Conservation (phyloP, 2,888 invertebrate species). For the Dicyrtoma fusca region DNA sequence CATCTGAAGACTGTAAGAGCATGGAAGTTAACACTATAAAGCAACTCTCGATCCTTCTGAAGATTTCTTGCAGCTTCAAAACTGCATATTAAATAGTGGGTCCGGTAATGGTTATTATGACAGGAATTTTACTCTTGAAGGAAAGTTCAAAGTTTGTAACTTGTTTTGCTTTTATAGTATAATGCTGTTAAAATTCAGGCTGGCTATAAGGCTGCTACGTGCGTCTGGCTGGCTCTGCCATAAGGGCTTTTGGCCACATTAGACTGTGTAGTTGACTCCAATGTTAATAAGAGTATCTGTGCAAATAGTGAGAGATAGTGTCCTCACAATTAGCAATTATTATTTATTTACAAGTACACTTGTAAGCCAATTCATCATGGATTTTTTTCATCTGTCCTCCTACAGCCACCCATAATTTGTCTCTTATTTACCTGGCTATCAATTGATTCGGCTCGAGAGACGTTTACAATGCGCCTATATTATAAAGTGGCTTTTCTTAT, state of each 20-base stretch:
- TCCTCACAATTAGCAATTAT: not conserved
- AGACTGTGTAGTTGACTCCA: no score
- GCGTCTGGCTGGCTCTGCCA: no score
- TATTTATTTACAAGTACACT: not conserved
- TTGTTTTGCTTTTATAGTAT: not conserved
- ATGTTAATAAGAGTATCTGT: no score
- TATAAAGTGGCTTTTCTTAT: no score
- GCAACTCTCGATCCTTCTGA: not conserved
- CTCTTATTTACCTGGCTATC: no score
- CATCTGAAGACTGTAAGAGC: no score
- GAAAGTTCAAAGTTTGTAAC: conserved; percentile 20
- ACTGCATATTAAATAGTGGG: conserved; percentile 8
- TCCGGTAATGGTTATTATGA: not conserved
- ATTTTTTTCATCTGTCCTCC: conserved; percentile 4
- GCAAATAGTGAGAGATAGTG: not conserved
- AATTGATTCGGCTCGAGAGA: no score
- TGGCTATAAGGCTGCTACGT: no score
- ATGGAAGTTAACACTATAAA: not conserved
- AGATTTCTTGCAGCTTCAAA: not conserved
- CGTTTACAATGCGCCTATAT: no score
- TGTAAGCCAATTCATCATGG: not conserved
- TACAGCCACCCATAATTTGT: not conserved
- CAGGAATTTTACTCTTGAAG: conserved; percentile 11
- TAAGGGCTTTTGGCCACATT: no score
- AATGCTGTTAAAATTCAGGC: not conserved